These are phyloP conservation scores for Hetaerina titia DNA, from an alignment of 2,888 invertebrate genomes.

Conservation along the genomic window DNA sequence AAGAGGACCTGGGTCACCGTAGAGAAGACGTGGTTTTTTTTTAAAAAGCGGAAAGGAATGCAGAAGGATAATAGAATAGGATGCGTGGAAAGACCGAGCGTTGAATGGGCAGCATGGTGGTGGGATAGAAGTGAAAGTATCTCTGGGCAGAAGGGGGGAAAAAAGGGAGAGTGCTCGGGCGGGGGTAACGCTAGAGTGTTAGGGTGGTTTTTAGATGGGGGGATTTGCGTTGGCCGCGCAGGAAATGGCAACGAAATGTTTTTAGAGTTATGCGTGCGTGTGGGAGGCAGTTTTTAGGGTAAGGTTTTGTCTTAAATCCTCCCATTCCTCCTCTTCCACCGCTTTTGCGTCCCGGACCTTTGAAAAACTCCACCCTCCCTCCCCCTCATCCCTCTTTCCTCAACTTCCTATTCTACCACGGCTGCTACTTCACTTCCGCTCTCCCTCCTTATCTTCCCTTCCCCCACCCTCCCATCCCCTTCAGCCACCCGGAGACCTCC, in stretches of 20 bases:
- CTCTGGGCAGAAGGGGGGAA: neutral
- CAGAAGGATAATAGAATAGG: neutral
- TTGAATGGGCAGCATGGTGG: neutral
- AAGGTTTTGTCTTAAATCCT: constrained; percentile 48
- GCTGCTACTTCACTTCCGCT: neutral
- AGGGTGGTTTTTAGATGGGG: neutral
- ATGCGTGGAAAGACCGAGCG: neutral
- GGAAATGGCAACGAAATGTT: constrained; percentile 62
- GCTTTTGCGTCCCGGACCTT: neutral
- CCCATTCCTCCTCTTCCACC: neutral
- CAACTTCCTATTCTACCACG: neutral
- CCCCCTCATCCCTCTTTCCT: neutral
- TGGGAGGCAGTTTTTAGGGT: constrained; percentile 41
- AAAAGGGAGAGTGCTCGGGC: neutral
- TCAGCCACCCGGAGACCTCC: neutral
- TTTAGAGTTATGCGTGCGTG: constrained; percentile 61
- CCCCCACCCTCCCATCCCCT: neutral
- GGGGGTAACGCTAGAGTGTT: neutral
- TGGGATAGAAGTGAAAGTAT: constrained; percentile 37
- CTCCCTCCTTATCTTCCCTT: neutral
- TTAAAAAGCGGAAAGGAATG: neutral
- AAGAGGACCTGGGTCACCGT: too few relatives aligned
- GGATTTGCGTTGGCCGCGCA: constrained; percentile 15
- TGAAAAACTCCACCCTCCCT: neutral
- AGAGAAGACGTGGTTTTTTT: neutral